phyloP scores from a whole-genome alignment of 2,888 invertebrate species.

The Phalera bucephala region DNA sequence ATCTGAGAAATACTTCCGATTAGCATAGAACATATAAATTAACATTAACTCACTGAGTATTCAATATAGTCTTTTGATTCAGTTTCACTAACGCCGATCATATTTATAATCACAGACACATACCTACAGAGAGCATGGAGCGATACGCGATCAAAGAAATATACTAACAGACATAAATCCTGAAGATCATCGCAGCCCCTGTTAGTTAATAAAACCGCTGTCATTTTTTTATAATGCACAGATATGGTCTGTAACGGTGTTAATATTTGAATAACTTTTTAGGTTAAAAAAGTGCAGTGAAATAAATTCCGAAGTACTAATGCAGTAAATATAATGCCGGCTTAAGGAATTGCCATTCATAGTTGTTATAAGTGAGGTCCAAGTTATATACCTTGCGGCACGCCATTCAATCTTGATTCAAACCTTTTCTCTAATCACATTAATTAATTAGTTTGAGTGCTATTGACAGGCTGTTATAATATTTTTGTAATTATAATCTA shows the following conservation, averaged over 20 bases:
- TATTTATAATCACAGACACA: conserved; percentile 12
- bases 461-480: neutral
- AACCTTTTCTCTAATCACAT: too few species aligned
- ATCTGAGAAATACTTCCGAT: neutral
- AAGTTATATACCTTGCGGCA: too few species aligned
- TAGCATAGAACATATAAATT: conserved; percentile 9
- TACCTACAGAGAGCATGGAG: conserved; percentile 26
- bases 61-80: conserved; percentile 24
- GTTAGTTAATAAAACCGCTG: too few species aligned
- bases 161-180: too few species aligned
- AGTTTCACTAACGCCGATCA: conserved; percentile 7
- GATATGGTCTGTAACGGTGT: too few species aligned
- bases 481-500: neutral
- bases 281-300: too few species aligned
- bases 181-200: too few species aligned
- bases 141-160: conserved; percentile 10
- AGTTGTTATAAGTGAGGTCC: too few species aligned
- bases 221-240: too few species aligned
- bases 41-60: conserved; percentile 30
- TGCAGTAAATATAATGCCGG: conserved; percentile 17
- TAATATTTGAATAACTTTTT: too few species aligned
- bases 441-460: neutral
- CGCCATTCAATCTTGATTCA: too few species aligned
- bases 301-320: conserved; percentile 20
- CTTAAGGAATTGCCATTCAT: too few species aligned